These are phyloP conservation scores for Syngnathus floridae DNA, from an alignment of 2,113 vertebrate genomes.

Conservation along the genomic window DNA sequence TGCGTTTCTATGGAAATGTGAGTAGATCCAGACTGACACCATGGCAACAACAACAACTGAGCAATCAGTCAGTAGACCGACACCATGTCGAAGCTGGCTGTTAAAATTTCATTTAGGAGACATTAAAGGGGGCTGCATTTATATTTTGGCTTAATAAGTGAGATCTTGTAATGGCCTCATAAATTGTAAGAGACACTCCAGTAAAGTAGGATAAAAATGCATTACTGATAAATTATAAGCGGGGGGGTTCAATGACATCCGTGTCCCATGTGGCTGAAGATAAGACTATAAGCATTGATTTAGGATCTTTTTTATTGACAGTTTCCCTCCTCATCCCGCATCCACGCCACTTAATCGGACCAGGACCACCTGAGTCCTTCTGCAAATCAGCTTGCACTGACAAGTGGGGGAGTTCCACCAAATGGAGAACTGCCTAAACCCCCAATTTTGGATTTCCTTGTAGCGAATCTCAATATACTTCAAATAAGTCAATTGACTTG, in stretches of 20 bases:
- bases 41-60: constrained; percentile 58
- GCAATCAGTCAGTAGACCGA: background rate
- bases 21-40: constrained; percentile 46
- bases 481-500: no score
- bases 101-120: background rate
- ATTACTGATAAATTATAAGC: constrained; percentile 9
- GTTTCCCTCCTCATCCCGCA: constrained; percentile 21
- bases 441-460: constrained; percentile 7
- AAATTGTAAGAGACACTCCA: background rate
- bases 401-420: constrained; percentile 10
- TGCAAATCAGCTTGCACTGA: constrained; percentile 42
- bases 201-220: constrained; percentile 35
- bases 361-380: constrained; percentile 48
- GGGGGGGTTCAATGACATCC: background rate
- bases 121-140: background rate
- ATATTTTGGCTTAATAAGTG: constrained; percentile 6
- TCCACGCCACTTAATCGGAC: constrained; percentile 38
- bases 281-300: constrained; percentile 41
- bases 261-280: constrained; percentile 39
- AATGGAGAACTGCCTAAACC: constrained; percentile 10
- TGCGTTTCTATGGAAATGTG: constrained; percentile 66
- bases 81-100: constrained; percentile 13
- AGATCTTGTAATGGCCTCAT: constrained; percentile 3
- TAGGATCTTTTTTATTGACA: constrained; percentile 57
- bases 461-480: background rate